A percentile compares a stretch with the other conserved stretches of the same genome.
Conservation (phyloP, 2,888 invertebrate genomes). For the Cheilosia impressa region DNA sequence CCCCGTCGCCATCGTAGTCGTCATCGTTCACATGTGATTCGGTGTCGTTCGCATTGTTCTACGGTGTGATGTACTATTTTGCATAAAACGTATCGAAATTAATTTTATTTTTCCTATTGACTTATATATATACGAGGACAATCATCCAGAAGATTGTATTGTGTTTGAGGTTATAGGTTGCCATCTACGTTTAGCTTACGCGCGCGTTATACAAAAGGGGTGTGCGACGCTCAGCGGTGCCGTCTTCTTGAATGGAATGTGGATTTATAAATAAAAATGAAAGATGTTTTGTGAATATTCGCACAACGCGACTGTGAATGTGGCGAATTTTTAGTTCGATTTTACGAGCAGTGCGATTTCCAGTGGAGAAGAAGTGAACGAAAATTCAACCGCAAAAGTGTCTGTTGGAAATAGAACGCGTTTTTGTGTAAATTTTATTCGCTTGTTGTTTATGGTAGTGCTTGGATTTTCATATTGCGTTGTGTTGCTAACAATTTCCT, state of each 20-base stretch:
- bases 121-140: not conserved
- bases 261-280: slow-evolving; percentile 70
- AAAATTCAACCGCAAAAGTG: slow-evolving; percentile 27
- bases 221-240: slow-evolving; percentile 12
- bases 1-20: slow-evolving; percentile 26
- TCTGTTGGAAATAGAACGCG: slow-evolving; percentile 8
- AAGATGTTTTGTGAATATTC: slow-evolving; percentile 33
- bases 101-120: not conserved
- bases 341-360: slow-evolving; percentile 17
- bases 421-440: not conserved
- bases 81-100: slow-evolving; percentile 27
- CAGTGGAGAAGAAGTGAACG: slow-evolving; percentile 28
- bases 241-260: slow-evolving; percentile 59
- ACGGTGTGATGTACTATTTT: slow-evolving; percentile 23
- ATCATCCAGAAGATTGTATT: slow-evolving; percentile 26
- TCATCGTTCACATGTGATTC: slow-evolving; percentile 56
- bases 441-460: not conserved
- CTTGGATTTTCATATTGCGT: not conserved
- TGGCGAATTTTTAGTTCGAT: slow-evolving; percentile 45
- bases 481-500: not conserved
- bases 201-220: slow-evolving; percentile 1
- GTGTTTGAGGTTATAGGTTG: slow-evolving; percentile 47
- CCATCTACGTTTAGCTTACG: slow-evolving; percentile 1
- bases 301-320: slow-evolving; percentile 25
- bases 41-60: slow-evolving; percentile 24